A percentile compares a stretch with the other conserved stretches of the same genome.
phyloP scores from a whole-genome alignment of 2,113 vertebrate genomes.

The Willisornis vidua region DNA sequence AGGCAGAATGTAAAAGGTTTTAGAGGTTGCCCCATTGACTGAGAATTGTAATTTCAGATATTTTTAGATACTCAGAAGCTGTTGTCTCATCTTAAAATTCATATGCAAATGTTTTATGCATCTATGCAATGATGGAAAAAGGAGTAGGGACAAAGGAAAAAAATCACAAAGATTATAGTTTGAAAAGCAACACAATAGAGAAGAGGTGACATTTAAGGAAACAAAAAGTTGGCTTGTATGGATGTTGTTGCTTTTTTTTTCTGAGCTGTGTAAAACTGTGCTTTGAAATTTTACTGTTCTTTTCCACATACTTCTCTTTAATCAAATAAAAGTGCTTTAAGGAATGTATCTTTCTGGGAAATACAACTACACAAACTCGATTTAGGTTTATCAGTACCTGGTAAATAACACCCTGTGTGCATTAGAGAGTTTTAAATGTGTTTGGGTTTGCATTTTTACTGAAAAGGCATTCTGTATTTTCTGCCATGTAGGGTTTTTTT shows the following conservation, averaged over 20 bases:
- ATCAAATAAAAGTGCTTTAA: not conserved
- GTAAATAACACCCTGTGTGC: not conserved
- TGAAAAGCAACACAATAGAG: not conserved
- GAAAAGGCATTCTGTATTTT: not conserved
- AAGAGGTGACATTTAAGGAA: not conserved
- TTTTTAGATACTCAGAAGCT: constrained; percentile 3
- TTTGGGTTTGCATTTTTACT: not conserved
- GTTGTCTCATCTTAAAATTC: not conserved
- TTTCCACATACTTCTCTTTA: not conserved
- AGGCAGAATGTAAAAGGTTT: not conserved
- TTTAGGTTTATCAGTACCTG: not conserved
- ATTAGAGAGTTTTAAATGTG: not conserved
- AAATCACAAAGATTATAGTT: not conserved
- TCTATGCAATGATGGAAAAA: not conserved
- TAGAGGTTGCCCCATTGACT: not conserved
- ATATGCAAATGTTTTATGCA: not conserved
- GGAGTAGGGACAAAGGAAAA: not conserved
- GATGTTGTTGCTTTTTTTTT: not conserved
- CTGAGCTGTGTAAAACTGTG: not conserved
- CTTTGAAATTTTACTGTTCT: not conserved
- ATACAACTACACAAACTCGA: not conserved
- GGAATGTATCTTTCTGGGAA: not conserved
- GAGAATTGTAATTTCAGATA: not conserved
- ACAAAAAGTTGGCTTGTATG: not conserved
- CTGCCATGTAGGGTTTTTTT: not conserved